Base-by-base conservation (phyloP, 1,140 invertebrate species). In the Procambarus virginalis region DNA sequence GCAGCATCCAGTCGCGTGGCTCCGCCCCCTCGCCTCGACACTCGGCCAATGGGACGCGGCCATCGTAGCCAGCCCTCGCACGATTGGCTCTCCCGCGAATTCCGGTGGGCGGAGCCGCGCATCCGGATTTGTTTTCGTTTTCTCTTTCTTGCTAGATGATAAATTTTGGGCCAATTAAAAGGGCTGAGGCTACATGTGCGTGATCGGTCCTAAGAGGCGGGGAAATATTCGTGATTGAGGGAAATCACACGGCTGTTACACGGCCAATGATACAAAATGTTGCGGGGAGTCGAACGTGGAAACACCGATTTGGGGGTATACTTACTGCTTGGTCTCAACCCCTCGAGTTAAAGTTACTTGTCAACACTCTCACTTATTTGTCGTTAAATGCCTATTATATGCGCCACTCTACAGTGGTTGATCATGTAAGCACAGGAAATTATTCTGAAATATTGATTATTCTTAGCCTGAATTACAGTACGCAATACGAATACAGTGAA, bases 81-180 rank as follows among this genome's bases (percentile, higher is more conserved):
- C 48, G n/a, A 75, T 84, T 84, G 83, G 84, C 51, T 51, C 51
- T 34, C 34, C 64, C 17, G 49, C 2, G 70, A 14, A 78, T 78
- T 78, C 84, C 75, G 51, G 84, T 86, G 51, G 84, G 82, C 49
- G 83, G 22, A 34, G 70, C 68, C 10, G 45, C 34, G 55, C 20
- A 51, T 14, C 49, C 34, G 79, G 22, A 45, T 55, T 81, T 82
- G 80, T 82, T 82, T 64, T 20, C 60, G 22, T 45, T 82, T 82
- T 68, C 80, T 34, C 20, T 73, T 73, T 34, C 68, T 34, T 22
- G 22, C 5, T 3, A 34, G n/a, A 73, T 2, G 68, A 73, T 17
- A 9, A 64, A 3, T 64, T 64, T 64, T 17, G 9, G 17, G 14
- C 60, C 20, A 14, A 64, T 64, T 64, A 64, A 64, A 64, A 64